Base-by-base conservation (phyloP, 1,140 invertebrate genomes). In the Meteorus sp. region DNA sequence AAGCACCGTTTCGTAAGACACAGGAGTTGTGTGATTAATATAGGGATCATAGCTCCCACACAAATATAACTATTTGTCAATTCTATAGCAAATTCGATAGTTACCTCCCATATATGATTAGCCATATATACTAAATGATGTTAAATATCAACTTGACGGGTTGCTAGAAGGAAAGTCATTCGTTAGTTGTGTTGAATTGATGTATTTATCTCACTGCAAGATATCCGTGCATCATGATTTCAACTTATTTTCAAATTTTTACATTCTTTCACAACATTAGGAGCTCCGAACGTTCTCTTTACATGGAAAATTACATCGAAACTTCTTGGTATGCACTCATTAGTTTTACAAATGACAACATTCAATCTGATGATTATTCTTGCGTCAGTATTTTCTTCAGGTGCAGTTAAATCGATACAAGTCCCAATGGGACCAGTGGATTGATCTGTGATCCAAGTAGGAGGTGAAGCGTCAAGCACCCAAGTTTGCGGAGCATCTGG, bases 401-500 rank as follows among this genome's bases (percentile, higher is more conserved):
- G 69, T 70, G 77, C 66, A 72, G 59, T 77, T 53, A 82, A 57
- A 51, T 68, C 70, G 35, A 83, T 59, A 13, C 77, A 70, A 11
- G 65, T 68, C 3, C 65, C 55, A 19, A 80, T 59, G 43, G 65
- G 60, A 19, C 80, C 81, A 35, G 41, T 73, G 9, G 59, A 54
- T 41, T 71, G 67, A 17, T 65, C 61, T 11, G 71, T 68, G 11
- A 59, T 66, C 75, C 80, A 82, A 6, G 64, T 68, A 11, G 61
- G 56, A 8, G 72, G 66, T 19, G 77, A 70, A 25, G 77, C 56
- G 25, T 66, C 60, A 4, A 84, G 31, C 1, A 60, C 60, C 85
- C 88, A 89, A 59, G 82, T 84, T 67, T 89, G 87, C 4, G 86
- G 85, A 2, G 87, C 87, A n/a, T 84, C 84, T 0, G 76, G 59